Evolutionary conservation across 2,888 invertebrate species (phyloP).

Genomic region (Clusia tigrina): DNA sequence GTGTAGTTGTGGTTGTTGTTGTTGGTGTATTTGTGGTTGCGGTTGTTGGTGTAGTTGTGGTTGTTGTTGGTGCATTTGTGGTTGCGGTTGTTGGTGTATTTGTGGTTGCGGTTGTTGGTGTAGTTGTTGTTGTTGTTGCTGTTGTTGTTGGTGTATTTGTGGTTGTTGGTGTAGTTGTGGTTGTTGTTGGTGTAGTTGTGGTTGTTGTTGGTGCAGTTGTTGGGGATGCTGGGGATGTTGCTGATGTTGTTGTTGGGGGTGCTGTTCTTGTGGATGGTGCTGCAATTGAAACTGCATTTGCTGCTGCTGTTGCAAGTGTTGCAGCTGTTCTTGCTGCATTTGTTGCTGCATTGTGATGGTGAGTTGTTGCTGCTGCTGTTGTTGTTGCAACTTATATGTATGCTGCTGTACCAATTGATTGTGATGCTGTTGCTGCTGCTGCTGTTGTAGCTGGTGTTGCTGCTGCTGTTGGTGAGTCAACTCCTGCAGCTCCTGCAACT

Average conservation of each 20-base stretch:
- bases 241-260: slow-evolving; percentile 40
- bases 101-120: slow-evolving; percentile 31
- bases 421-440: slow-evolving; percentile 43
- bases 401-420: slow-evolving; percentile 49
- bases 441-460: slow-evolving; percentile 40
- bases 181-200: slow-evolving; percentile 36
- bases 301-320: slow-evolving; percentile 32
- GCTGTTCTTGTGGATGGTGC: slow-evolving; percentile 40
- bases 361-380: slow-evolving; percentile 45
- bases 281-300: slow-evolving; percentile 22
- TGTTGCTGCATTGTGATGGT: slow-evolving; percentile 28
- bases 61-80: slow-evolving; percentile 31
- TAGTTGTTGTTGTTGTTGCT: slow-evolving; percentile 39
- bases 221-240: slow-evolving; percentile 43
- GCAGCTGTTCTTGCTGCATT: slow-evolving; percentile 38
- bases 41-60: slow-evolving; percentile 38
- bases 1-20: slow-evolving; percentile 34
- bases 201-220: slow-evolving; percentile 48
- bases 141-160: slow-evolving; percentile 25
- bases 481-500: slow-evolving; percentile 34
- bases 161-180: slow-evolving; percentile 45
- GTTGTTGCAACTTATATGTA: slow-evolving; percentile 35
- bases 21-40: slow-evolving; percentile 44
- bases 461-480: slow-evolving; percentile 39
- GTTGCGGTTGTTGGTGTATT: slow-evolving; percentile 27